These are phyloP conservation scores for Micropoecilia bifurca DNA, from an alignment of 2,797 vertebrate species.

Conservation along the genomic window DNA sequence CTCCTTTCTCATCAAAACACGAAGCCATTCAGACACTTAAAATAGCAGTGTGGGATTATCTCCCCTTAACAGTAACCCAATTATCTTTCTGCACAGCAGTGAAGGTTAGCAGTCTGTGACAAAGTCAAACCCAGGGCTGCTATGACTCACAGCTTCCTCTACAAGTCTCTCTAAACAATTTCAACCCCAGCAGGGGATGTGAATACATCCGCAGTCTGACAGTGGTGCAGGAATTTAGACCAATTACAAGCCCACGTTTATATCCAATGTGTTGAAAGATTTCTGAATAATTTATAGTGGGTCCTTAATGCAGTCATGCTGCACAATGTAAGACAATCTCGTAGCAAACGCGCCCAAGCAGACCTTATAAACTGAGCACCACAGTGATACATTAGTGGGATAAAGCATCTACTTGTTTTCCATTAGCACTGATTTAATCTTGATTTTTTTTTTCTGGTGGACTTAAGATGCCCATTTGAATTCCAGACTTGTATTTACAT, in stretches of 20 bases:
- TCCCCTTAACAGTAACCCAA: conserved; percentile 68
- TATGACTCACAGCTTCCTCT: conserved; percentile 75
- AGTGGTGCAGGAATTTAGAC: conserved; percentile 71
- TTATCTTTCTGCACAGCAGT: conserved; percentile 68
- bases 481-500: conserved; percentile 59
- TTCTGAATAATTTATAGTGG: conserved; percentile 75
- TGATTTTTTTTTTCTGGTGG: conserved; percentile 34
- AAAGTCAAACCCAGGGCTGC: conserved; percentile 65
- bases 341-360: conserved; percentile 56
- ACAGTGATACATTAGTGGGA: conserved; percentile 55
- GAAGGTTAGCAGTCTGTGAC: conserved; percentile 75
- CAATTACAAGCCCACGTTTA: conserved; percentile 72
- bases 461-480: conserved; percentile 54
- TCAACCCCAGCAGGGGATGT: conserved; percentile 70
- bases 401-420: conserved; percentile 56
- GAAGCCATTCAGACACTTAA: conserved; percentile 61
- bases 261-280: conserved; percentile 67
- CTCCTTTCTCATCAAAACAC: conserved; percentile 62
- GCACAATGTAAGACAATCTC: conserved; percentile 66
- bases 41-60: conserved; percentile 67
- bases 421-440: conserved; percentile 63
- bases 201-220: conserved; percentile 69
- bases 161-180: conserved; percentile 71
- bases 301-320: conserved; percentile 72
- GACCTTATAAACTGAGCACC: conserved; percentile 55